Percentiles rank a stretch among this genome's conserved stretches.
Conservation (phyloP, 2,113 vertebrate genomes). For the Myotis davidii region DNA sequence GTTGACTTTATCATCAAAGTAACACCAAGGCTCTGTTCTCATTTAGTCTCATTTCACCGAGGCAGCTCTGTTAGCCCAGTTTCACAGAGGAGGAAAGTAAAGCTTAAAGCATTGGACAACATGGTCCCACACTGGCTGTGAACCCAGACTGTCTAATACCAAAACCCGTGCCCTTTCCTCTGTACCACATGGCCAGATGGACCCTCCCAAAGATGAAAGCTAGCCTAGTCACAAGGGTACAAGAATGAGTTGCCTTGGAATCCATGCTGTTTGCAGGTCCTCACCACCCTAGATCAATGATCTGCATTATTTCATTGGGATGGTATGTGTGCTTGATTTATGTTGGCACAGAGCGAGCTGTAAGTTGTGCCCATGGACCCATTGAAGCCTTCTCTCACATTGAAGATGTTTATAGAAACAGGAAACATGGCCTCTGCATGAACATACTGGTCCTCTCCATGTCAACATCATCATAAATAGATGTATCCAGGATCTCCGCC, state of each 20-base stretch:
- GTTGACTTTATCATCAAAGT: not conserved
- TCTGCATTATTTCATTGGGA: constrained; percentile 77
- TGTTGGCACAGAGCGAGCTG: constrained; percentile 76
- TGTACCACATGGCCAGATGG: rapidly evolving
- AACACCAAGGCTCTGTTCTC: not conserved
- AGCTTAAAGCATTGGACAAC: not conserved
- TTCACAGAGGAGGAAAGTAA: constrained; percentile 52
- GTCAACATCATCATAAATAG: constrained; percentile 81
- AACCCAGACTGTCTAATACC: not conserved
- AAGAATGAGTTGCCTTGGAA: constrained; percentile 39
- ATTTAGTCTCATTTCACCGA: not conserved
- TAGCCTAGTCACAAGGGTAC: not conserved
- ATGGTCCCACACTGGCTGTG: not conserved
- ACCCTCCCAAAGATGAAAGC: not conserved
- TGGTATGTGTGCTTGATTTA: constrained; percentile 83
- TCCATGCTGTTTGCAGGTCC: constrained; percentile 67
- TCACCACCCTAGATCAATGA: constrained; percentile 67
- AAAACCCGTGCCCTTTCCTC: not conserved
- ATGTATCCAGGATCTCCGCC: constrained; percentile 80
- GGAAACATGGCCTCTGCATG: constrained; percentile 77
- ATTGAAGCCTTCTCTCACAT: constrained; percentile 75
- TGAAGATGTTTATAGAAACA: constrained; percentile 80
- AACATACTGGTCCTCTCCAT: constrained; percentile 72
- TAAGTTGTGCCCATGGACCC: constrained; percentile 80
- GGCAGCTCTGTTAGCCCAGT: not conserved